Base-by-base conservation (phyloP, 2,113 vertebrate species). In the Spermophilus dauricus region DNA sequence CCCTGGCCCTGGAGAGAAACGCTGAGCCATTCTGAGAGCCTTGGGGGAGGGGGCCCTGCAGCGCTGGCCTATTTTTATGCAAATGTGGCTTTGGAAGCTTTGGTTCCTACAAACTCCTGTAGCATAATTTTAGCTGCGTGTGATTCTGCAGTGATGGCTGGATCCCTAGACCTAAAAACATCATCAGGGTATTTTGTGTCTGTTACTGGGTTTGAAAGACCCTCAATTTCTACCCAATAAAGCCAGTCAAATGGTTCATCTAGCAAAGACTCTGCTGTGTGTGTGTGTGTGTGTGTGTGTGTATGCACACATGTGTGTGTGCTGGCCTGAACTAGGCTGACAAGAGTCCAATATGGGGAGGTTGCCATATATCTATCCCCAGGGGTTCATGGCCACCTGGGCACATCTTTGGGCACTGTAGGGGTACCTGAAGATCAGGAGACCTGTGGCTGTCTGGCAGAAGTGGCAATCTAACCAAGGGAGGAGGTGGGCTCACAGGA, bases 151-250 rank as follows among this genome's bases (percentile, higher is more conserved):
- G 96, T 97, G 95, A 76, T 76, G 83, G 70, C 97, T 94, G 97
- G 98, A 98, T 87, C 98, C 97, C 97, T 97, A 97, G 95, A 98
- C 95, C 94, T 97, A 94, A 95, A 97, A 89, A 92, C 96, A 95
- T 94, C 97, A 98, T 98, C 98, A 98, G 98, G 98, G 98, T 95
- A 91, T 92, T 98, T 98, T 96, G 89, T 98, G 90, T 98, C 96
- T 98, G 97, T 98, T 98, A 97, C 96, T 98, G 97, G 98, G 96
- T 98, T 98, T 97, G 97, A 96, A 98, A 98, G 96, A 92, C 77
- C 39, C 91, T 97, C 97, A 69, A 92, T 97, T 96, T 98, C 78
- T 97, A 65, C 70, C 93, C 96, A 99, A 98, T 98, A 99, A 98
- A 98, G 13, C 89, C 37, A 96, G 92, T 97, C 92, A 97, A 93